Base-by-base conservation (phyloP, 1,140 invertebrate genomes). In the Saxidomus purpurata region DNA sequence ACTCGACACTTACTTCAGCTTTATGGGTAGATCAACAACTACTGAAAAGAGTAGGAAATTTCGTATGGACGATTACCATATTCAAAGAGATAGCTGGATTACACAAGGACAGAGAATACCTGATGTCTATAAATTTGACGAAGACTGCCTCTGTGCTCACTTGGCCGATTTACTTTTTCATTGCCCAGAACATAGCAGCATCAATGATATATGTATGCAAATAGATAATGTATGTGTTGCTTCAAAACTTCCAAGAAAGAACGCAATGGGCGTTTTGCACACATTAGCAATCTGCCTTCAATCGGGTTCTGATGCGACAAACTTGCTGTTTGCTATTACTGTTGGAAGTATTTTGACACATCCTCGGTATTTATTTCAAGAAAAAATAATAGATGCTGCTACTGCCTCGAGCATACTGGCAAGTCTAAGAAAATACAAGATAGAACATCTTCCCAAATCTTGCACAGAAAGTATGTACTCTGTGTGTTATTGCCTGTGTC, bases 211-310 rank as follows among this genome's bases (percentile, higher is more conserved):
- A 25, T 63, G 59, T 63, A 28, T 25, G 19, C 59, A 63, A 15
- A 74, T 74, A 74, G 69, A 74, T 38, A 74, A 63, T 25, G 6
- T 63, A 28, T 63, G 59, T 63, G n/a, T 28, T 28, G 4, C 43
- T 43, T 4, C 6, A 15, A 2, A 25, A 6, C 59, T 63, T 28
- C 59, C 22, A 28, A 63, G n/a, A 28, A 28, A 9, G 59, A 63
- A 63, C n/a, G 59, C 59, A 28, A 4, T 28, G 25, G 6, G 25
- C 28, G 19, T 63, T 4, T 63, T 63, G 59, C 19, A 63, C 19
- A n/a, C 25, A 1, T 63, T 63, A n/a, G 59, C n/a, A 63, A 6
- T 8, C 4, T 63, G 1, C 8, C 59, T 63, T 4, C 25, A 22
- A 4, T 63, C 59, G 15, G 59, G 59, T 4, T 28, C 22, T n/a